Percentiles rank a stretch among this genome's conserved stretches.
phyloP scores from a whole-genome alignment of 2,113 vertebrate species.

The Podilymbus podiceps region DNA sequence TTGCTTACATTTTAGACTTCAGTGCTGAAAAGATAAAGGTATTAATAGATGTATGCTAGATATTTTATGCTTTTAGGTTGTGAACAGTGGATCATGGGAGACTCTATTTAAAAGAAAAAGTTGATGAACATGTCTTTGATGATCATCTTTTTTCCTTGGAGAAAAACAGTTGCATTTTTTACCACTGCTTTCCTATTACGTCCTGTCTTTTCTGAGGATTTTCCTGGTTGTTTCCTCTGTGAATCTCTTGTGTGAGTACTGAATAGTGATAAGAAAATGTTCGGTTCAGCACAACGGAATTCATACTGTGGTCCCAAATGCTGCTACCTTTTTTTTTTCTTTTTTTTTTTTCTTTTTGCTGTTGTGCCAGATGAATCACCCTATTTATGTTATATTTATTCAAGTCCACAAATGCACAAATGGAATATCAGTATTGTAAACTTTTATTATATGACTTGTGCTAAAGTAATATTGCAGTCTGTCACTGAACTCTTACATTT shows the following conservation, averaged over 20 bases:
- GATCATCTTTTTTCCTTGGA: neutral
- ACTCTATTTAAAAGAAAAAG: neutral
- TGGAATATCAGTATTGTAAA: neutral
- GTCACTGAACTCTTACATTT: constrained; percentile 37
- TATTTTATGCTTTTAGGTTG: neutral
- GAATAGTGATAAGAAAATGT: neutral
- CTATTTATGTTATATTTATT: neutral
- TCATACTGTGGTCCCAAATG: neutral
- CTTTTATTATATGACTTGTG: neutral
- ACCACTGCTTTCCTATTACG: neutral
- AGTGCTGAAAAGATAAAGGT: neutral
- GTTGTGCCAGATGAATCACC: neutral
- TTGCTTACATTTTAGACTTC: neutral
- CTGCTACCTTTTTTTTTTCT: neutral
- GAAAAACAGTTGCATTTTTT: neutral
- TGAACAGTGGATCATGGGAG: neutral
- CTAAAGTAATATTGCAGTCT: neutral
- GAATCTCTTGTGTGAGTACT: neutral
- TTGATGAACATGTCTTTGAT: neutral
- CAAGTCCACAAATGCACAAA: neutral
- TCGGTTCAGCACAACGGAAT: neutral
- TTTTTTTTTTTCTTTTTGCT: neutral
- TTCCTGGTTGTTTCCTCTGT: neutral
- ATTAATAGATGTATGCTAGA: neutral
- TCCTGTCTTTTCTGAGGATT: neutral